Evolutionary conservation across 35 echinoderm and acorn worm species (phyloP).

Genomic region (Ophioderma brevispina): DNA sequence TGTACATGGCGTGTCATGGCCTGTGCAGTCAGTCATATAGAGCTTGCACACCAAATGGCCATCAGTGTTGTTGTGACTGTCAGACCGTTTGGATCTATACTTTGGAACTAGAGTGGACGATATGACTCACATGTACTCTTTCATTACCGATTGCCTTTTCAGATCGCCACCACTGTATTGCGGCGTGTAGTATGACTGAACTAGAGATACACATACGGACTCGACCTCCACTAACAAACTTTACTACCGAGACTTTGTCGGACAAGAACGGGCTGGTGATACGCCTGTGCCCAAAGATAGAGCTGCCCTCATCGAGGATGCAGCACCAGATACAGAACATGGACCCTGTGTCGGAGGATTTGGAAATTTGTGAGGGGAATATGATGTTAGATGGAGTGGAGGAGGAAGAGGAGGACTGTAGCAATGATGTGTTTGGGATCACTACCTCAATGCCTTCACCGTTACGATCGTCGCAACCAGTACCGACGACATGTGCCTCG

Average conservation of each 20-base stretch:
- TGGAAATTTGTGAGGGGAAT: not conserved
- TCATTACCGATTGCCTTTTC: not conserved
- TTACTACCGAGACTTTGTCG: not conserved
- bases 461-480: not conserved
- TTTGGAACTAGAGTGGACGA: not conserved
- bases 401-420: slow-evolving; percentile 60
- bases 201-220: not conserved
- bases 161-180: not conserved
- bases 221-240: not conserved
- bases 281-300: not conserved
- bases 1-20: slow-evolving; percentile 12
- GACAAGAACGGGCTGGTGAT: not conserved
- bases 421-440: slow-evolving; percentile 14
- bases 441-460: not conserved
- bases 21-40: not conserved
- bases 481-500: slow-evolving; percentile 11
- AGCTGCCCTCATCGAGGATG: not conserved
- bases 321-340: not conserved
- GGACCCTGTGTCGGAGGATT: not conserved
- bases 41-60: not conserved
- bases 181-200: not conserved
- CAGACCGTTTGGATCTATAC: not conserved
- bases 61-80: not conserved
- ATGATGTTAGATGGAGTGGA: not conserved
- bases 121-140: not conserved